phyloP scores from a whole-genome alignment of 2,113 vertebrate species.

The Sakesphorus luctuosus region DNA sequence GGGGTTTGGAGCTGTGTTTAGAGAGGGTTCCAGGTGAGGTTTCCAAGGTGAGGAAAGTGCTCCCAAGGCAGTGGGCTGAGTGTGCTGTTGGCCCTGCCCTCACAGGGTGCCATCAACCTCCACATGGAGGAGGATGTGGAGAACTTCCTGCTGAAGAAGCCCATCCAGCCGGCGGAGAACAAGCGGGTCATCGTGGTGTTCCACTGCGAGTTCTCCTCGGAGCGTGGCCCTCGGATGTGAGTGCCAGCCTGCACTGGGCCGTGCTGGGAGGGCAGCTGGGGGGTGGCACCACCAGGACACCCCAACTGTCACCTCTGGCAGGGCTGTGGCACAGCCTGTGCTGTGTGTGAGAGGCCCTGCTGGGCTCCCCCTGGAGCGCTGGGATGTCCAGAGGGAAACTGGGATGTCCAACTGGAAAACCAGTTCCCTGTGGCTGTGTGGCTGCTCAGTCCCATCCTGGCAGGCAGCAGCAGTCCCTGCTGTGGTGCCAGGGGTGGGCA shows the following conservation, averaged over 20 bases:
- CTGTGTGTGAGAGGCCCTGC: accelerated
- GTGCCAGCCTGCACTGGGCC: not conserved
- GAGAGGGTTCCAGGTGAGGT: not conserved
- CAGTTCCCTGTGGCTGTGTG: no score
- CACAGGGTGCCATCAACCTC: constrained; percentile 90
- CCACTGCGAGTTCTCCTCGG: constrained; percentile 98
- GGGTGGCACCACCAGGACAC: accelerated
- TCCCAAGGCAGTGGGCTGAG: accelerated
- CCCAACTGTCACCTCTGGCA: not conserved
- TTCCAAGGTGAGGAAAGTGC: accelerated
- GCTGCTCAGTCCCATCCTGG: not conserved
- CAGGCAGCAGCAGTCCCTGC: not conserved
- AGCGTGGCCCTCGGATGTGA: constrained; percentile 93
- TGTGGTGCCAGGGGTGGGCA: accelerated
- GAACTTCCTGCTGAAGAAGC: constrained; percentile 82
- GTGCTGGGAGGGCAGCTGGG: no score
- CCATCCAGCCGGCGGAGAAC: constrained; percentile 75
- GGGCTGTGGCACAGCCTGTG: accelerated
- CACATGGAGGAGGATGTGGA: constrained; percentile 92
- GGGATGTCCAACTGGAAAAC: not conserved
- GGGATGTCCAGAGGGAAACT: not conserved
- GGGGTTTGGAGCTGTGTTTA: not conserved
- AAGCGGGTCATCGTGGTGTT: constrained; percentile 90
- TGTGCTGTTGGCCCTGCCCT: not conserved
- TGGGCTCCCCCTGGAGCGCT: not conserved